Base-by-base conservation (phyloP, 2,797 vertebrate species). In the Cuculus canorus region DNA sequence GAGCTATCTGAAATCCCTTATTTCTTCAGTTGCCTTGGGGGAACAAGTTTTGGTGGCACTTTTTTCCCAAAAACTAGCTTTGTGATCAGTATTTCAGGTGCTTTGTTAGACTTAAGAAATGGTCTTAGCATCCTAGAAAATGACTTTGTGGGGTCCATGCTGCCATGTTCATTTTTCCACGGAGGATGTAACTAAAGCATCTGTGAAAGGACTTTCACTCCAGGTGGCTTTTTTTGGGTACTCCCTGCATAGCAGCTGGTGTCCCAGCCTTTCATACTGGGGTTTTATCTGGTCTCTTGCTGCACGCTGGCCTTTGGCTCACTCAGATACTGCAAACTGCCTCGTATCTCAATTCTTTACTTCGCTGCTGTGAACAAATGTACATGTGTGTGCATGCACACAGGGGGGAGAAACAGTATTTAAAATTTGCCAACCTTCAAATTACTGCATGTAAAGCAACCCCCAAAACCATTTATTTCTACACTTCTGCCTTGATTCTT, bases 401-500 rank as follows among this genome's bases (percentile, higher is more conserved):
- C 2, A 1, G 59, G 16, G 76, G 33, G 52, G 41, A 77, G 30
- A 68, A 85, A 72, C 19, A 35, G 2, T 65, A 23, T 69, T 90
- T 68, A 64, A 71, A 82, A 70, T 68, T 65, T 17, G 3, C 30
- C 64, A 84, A 4, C 50, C 59, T 57, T 88, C 43, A 9, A 39
- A 17, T 80, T 81, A 32, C 50, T 82, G 27, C 50, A 39, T 15
- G 24, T 82, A n/a, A 78, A 93, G 57, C 66, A 91, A 93, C 11
- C 8, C 60, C 30, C 23, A 2, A 50, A 68, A 89, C 43, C 2
- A 3, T 90, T 92, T 93, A 22, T 78, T 94, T 87, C 92, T 73
- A 81, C 73, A 47, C 45, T 94, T 78, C 59, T 53, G 18, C 57
- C 72, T 94, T 80, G 66, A 78, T 91, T 95, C 82, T 45, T 50